Percentiles rank a stretch among this genome's conserved stretches.
These are phyloP conservation scores for Gracilinanus agilis DNA, from an alignment of 2,113 vertebrate genomes.

Conservation along the genomic window DNA sequence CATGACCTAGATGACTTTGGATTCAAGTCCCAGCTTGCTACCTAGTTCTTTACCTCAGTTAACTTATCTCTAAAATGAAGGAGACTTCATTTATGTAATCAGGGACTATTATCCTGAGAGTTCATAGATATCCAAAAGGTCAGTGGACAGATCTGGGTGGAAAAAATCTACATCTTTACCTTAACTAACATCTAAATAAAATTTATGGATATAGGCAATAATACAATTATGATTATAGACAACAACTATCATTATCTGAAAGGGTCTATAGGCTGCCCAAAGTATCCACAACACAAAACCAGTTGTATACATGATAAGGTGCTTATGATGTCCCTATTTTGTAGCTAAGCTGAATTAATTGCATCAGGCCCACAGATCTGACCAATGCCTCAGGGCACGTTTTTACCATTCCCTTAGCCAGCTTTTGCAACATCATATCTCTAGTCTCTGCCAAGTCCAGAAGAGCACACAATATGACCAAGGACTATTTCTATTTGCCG, in stretches of 20 bases:
- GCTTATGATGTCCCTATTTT: not conserved
- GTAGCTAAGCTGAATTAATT: not conserved
- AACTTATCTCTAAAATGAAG: not conserved
- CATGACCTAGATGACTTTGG: not conserved
- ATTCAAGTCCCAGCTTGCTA: not conserved
- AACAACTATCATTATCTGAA: not conserved
- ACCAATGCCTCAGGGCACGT: not conserved
- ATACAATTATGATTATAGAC: not conserved
- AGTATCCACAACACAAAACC: not conserved
- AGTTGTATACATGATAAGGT: not conserved
- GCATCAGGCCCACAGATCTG: not conserved
- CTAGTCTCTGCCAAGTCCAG: not conserved
- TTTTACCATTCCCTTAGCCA: not conserved
- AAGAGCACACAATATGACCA: too few relatives aligned
- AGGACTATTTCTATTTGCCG: not conserved
- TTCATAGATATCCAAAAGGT: not conserved
- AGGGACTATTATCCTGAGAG: not conserved
- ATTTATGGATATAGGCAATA: not conserved
- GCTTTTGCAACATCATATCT: not conserved
- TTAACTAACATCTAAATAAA: not conserved
- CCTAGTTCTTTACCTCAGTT: not conserved
- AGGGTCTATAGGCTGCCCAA: not conserved
- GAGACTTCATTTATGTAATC: too few relatives aligned
- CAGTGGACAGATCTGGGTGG: not conserved
- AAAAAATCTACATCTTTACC: not conserved